phyloP scores from a whole-genome alignment of 2,113 vertebrate species.

The Camelus bactrianus region DNA sequence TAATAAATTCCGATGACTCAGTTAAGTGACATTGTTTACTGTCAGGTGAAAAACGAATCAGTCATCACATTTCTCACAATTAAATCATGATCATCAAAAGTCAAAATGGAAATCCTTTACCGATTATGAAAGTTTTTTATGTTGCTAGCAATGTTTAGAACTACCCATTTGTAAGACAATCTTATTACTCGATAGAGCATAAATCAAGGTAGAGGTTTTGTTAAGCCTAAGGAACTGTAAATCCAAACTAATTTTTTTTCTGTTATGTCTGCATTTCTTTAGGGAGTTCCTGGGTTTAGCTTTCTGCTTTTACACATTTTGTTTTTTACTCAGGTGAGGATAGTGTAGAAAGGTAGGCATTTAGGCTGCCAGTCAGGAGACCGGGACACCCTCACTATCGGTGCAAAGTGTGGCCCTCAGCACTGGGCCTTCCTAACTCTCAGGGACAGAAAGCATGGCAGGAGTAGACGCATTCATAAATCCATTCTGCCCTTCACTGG shows the following conservation, averaged over 20 bases:
- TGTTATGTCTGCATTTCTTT: background rate
- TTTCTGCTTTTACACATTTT: slow-evolving; percentile 8
- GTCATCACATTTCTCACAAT: background rate
- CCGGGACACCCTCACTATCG: background rate
- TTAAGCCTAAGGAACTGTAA: background rate
- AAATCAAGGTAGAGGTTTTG: background rate
- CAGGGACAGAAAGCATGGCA: background rate
- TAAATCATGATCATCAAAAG: background rate
- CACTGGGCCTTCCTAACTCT: background rate
- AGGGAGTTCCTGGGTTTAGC: background rate
- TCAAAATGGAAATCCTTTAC: background rate
- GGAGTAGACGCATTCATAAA: background rate
- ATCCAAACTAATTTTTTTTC: background rate
- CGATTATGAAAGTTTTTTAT: slow-evolving; percentile 13
- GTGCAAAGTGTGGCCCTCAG: background rate
- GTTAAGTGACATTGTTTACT: background rate
- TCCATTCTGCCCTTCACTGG: background rate
- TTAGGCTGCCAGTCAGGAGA: background rate
- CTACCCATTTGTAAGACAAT: background rate
- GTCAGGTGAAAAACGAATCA: background rate
- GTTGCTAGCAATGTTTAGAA: slow-evolving; percentile 22
- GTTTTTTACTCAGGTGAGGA: background rate
- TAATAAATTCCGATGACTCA: slow-evolving; percentile 12
- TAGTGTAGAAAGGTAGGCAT: background rate
- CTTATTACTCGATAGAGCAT: background rate